Conservation (phyloP, 2,113 vertebrate genomes). For the Callipepla squamata region DNA sequence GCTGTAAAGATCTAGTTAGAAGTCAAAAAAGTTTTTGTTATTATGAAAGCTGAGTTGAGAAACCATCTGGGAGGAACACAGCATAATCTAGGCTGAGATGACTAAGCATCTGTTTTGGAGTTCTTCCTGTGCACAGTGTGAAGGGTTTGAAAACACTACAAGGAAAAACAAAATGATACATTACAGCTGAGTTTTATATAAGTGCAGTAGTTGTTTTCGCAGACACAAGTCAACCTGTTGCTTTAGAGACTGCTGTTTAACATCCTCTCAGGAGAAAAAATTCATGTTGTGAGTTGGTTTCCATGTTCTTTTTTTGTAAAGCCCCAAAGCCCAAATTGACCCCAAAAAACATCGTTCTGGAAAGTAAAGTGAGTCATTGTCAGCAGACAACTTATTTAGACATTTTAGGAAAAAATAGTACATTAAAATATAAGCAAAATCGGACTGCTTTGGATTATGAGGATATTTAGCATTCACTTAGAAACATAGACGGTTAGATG, state of each 20-base stretch:
- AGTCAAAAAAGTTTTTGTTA: background rate
- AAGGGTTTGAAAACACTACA: background rate
- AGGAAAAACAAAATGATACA: background rate
- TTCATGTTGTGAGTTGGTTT: background rate
- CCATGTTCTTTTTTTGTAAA: background rate
- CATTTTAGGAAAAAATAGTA: background rate
- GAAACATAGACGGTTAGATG: background rate
- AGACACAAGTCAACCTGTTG: background rate
- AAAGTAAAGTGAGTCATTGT: background rate
- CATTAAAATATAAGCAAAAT: background rate
- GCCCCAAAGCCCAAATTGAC: background rate
- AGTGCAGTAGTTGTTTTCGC: background rate
- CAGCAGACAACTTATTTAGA: background rate
- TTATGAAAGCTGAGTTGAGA: constrained; percentile 13
- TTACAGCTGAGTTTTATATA: background rate
- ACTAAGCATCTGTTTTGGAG: constrained; percentile 15
- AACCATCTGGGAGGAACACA: background rate
- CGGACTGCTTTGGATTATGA: background rate
- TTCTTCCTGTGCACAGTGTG: background rate
- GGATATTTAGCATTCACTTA: background rate
- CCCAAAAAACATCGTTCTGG: background rate
- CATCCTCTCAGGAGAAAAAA: background rate
- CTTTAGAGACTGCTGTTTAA: background rate
- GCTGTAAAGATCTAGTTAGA: background rate
- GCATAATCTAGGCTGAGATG: background rate